These are phyloP conservation scores for Drosophila parvula DNA, from an alignment of 1,140 invertebrate species.

Conservation along the genomic window DNA sequence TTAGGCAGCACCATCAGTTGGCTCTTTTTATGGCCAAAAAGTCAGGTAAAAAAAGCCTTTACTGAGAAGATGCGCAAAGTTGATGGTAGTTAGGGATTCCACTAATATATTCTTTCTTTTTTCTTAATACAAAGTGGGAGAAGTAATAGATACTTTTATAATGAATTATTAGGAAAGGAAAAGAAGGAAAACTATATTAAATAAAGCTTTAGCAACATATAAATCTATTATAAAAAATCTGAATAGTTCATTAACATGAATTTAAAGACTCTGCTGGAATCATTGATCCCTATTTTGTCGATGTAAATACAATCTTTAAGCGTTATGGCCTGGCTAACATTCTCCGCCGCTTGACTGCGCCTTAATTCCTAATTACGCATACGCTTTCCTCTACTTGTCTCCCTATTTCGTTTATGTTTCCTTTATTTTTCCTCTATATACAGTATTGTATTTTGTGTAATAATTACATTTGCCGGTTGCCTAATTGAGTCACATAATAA, in stretches of 20 bases:
- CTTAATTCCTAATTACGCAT: constrained; percentile 22
- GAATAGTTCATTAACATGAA: fast-evolving
- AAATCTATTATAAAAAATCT: not conserved
- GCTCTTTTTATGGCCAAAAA: not conserved
- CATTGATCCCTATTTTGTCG: not conserved
- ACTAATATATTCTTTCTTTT: too few relatives aligned
- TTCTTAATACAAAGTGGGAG: not conserved
- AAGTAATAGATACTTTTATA: not conserved
- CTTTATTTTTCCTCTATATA: not conserved
- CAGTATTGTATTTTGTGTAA: constrained; percentile 11
- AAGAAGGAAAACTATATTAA: not conserved
- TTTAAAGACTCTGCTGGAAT: not conserved
- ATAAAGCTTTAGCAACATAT: fast-evolving
- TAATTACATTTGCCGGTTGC: constrained; percentile 35
- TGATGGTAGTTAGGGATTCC: too few relatives aligned
- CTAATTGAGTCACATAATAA: constrained; percentile 70
- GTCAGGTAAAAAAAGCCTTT: not conserved
- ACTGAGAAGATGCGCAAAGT: not conserved
- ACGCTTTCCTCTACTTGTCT: constrained; percentile 8
- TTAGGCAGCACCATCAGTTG: not conserved
- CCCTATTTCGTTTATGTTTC: not conserved
- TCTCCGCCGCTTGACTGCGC: not conserved
- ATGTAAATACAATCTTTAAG: not conserved
- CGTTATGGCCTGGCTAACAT: constrained; percentile 4
- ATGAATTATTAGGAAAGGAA: not conserved